These are phyloP conservation scores for Petrophora chlorosata DNA, from an alignment of 2,888 invertebrate species.

Conservation along the genomic window DNA sequence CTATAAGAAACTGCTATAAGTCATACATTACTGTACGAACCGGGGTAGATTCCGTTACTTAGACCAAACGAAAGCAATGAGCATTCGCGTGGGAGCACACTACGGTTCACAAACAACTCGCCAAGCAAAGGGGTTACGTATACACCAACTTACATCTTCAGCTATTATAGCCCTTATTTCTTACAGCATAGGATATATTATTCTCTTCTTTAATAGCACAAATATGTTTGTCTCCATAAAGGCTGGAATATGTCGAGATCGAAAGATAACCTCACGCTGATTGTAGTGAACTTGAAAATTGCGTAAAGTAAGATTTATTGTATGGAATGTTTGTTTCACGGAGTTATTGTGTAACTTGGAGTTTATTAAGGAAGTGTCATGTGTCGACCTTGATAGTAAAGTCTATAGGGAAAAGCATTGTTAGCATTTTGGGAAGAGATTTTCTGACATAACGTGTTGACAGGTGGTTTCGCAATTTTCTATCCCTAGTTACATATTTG, in stretches of 20 bases:
- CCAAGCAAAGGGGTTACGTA: slow-evolving; percentile 58
- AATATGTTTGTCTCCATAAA: slow-evolving; percentile 47
- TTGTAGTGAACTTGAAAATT: slow-evolving; percentile 67
- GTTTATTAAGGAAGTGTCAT: slow-evolving; percentile 18
- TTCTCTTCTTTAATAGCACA: slow-evolving; percentile 3
- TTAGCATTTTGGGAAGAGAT: neutral
- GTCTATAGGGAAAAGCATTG: neutral
- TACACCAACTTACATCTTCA: slow-evolving; percentile 41
- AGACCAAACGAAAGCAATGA: slow-evolving; percentile 64
- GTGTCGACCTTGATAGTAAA: neutral
- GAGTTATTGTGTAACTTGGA: slow-evolving; percentile 15
- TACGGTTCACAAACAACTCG: slow-evolving; percentile 66
- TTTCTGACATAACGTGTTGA: too few relatives aligned
- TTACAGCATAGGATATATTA: slow-evolving; percentile 35
- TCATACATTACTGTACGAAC: slow-evolving; percentile 12
- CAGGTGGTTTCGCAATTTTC: too few relatives aligned
- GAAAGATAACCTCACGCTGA: slow-evolving; percentile 60
- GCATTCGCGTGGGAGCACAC: slow-evolving; percentile 66
- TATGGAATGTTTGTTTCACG: slow-evolving; percentile 31
- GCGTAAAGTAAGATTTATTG: slow-evolving; percentile 58
- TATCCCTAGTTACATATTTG: too few relatives aligned
- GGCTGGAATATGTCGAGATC: slow-evolving; percentile 64
- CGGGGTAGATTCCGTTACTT: slow-evolving; percentile 39
- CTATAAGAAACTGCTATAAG: slow-evolving; percentile 16
- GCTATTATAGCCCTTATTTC: slow-evolving; percentile 38